phyloP scores from a whole-genome alignment of 2,797 vertebrate genomes.

The Pseudopleuronectes americanus region DNA sequence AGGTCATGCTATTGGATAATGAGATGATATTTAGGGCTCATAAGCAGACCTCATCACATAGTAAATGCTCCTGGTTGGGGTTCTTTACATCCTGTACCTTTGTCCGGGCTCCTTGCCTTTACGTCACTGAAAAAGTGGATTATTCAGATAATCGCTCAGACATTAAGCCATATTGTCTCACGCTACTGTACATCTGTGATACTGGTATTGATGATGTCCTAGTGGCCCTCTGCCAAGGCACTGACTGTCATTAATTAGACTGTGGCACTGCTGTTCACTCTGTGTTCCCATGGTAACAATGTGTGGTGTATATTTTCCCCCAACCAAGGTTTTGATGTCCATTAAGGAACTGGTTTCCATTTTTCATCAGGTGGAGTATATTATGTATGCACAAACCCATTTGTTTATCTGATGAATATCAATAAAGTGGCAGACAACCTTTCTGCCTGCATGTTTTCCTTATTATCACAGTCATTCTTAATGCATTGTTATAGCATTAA shows the following conservation, averaged over 20 bases:
- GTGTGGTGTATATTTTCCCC: conserved; percentile 70
- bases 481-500: not conserved
- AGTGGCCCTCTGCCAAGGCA: conserved; percentile 67
- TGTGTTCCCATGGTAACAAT: conserved; percentile 83
- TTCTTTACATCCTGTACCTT: conserved; percentile 49
- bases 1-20: conserved; percentile 82
- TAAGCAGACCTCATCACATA: conserved; percentile 62
- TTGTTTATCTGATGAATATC: conserved; percentile 48
- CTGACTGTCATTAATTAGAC: conserved; percentile 80
- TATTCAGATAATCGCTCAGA: conserved; percentile 53
- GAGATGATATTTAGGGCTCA: conserved; percentile 77
- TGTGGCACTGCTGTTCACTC: conserved; percentile 75
- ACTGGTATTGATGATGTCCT: conserved; percentile 77
- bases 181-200: conserved; percentile 57
- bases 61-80: conserved; percentile 46
- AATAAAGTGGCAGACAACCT: conserved; percentile 33
- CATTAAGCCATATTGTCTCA: conserved; percentile 48
- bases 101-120: conserved; percentile 19
- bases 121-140: conserved; percentile 33
- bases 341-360: conserved; percentile 64
- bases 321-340: conserved; percentile 58
- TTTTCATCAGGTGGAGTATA: conserved; percentile 47
- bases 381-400: conserved; percentile 54
- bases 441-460: conserved; percentile 28
- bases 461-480: conserved; percentile 19